phyloP scores from a whole-genome alignment of 2,113 vertebrate species.

The Hymenochirus boettgeri region DNA sequence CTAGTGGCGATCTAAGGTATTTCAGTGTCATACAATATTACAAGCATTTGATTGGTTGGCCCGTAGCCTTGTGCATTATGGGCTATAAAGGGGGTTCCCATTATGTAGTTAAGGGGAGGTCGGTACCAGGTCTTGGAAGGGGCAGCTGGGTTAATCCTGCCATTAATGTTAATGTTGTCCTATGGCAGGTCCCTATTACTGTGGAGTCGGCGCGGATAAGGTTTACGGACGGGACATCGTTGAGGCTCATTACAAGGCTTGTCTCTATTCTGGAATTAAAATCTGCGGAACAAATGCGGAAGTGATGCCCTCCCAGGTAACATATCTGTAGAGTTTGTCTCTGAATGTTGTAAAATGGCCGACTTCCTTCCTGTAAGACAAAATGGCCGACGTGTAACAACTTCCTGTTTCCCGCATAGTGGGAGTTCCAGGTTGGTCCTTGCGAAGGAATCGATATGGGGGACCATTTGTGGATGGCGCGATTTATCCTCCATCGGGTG shows the following conservation, averaged over 20 bases:
- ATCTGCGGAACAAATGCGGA: constrained; percentile 71
- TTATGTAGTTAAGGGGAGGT: too few species aligned
- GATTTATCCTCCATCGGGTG: constrained; percentile 75
- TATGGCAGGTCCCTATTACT: constrained; percentile 77
- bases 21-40: too few species aligned
- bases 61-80: too few species aligned
- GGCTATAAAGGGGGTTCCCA: too few species aligned
- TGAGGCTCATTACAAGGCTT: constrained; percentile 75
- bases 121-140: too few species aligned
- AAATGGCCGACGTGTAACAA: background rate
- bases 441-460: constrained; percentile 71
- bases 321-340: too few species aligned
- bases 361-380: background rate
- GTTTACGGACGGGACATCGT: constrained; percentile 76
- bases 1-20: too few species aligned
- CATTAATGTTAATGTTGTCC: background rate
- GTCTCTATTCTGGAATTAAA: constrained; percentile 68
- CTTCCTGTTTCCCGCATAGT: constrained; percentile 48
- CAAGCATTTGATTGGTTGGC: too few species aligned
- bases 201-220: constrained; percentile 73
- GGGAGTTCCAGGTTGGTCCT: constrained; percentile 72
- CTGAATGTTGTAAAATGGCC: too few species aligned
- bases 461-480: constrained; percentile 80
- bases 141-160: background rate
- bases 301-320: constrained; percentile 75